A percentile compares a stretch with the other conserved stretches of the same genome.
Conservation (phyloP, 2,113 vertebrate genomes). For the Pelmatolapia mariae region DNA sequence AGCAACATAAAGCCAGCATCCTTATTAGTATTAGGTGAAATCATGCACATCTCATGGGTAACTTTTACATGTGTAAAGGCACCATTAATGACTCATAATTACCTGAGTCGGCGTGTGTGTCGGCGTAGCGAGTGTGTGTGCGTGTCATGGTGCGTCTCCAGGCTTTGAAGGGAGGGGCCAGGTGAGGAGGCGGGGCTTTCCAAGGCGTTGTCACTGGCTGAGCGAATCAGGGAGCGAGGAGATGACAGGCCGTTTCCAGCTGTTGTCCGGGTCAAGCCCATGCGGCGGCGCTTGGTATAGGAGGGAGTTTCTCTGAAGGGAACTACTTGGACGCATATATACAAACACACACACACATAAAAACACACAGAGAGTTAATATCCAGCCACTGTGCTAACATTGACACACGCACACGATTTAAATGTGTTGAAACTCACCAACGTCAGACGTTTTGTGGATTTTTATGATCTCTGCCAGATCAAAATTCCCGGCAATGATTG, state of each 20-base stretch:
- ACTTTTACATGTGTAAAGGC: not conserved
- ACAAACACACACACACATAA: constrained; percentile 15
- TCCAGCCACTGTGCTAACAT: not conserved
- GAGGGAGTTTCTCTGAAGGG: constrained; percentile 96
- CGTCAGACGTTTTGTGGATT: constrained; percentile 91
- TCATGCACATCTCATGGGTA: not conserved
- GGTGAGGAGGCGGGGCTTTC: constrained; percentile 85
- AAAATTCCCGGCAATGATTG: constrained; percentile 97
- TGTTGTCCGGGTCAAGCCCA: constrained; percentile 50
- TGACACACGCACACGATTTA: not conserved
- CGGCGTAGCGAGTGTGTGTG: constrained; percentile 63
- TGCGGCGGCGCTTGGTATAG: constrained; percentile 82
- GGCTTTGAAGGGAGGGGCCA: constrained; percentile 87
- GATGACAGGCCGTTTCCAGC: constrained; percentile 78
- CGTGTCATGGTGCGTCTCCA: constrained; percentile 74
- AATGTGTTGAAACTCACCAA: constrained; percentile 79
- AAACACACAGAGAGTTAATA: not conserved
- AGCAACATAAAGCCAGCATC: not conserved
- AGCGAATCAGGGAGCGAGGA: constrained; percentile 88
- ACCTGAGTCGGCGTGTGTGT: constrained; percentile 70
- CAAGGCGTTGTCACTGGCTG: constrained; percentile 90
- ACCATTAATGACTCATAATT: not conserved
- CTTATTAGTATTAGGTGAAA: not conserved
- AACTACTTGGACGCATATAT: constrained; percentile 70
- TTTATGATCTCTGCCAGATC: constrained; percentile 96